Percentiles rank a stretch among this genome's conserved stretches.
Evolutionary conservation across 2,888 invertebrate genomes (phyloP).

Genomic region (Heliconius hortense): DNA sequence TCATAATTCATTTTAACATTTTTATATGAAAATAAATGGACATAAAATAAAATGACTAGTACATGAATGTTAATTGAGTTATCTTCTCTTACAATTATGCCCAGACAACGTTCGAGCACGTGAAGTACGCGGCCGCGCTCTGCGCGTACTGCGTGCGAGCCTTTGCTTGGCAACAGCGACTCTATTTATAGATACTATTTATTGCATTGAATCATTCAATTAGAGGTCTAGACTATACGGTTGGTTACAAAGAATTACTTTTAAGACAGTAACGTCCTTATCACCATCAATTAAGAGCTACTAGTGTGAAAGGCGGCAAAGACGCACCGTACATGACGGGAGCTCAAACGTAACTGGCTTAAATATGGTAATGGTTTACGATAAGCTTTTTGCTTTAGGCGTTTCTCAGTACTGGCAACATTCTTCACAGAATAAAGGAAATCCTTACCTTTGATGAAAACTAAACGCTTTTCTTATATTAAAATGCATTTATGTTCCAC

Average conservation of each 20-base stretch:
- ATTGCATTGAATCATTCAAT: conserved; percentile 65
- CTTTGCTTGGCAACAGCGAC: conserved; percentile 56
- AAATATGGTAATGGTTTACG: conserved; percentile 33
- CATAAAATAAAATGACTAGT: neutral
- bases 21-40: neutral
- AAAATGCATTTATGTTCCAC: conserved; percentile 3
- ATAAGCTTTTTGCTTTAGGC: conserved; percentile 37
- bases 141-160: conserved; percentile 25
- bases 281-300: conserved; percentile 24
- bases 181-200: conserved; percentile 63
- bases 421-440: conserved; percentile 37
- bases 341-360: conserved; percentile 30
- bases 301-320: neutral
- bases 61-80: conserved; percentile 21
- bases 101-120: conserved; percentile 16
- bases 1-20: neutral
- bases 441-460: conserved; percentile 26
- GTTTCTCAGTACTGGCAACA: conserved; percentile 36
- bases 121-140: conserved; percentile 36
- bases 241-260: conserved; percentile 36
- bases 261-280: conserved; percentile 30
- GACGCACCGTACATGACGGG: conserved; percentile 7
- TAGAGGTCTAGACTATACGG: conserved; percentile 55
- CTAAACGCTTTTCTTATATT: conserved; percentile 7
- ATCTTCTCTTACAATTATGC: conserved; percentile 23